Percentiles rank a stretch among this genome's conserved stretches.
Evolutionary conservation across 2,888 invertebrate genomes (phyloP).

Genomic region (Cylloceria caligata): DNA sequence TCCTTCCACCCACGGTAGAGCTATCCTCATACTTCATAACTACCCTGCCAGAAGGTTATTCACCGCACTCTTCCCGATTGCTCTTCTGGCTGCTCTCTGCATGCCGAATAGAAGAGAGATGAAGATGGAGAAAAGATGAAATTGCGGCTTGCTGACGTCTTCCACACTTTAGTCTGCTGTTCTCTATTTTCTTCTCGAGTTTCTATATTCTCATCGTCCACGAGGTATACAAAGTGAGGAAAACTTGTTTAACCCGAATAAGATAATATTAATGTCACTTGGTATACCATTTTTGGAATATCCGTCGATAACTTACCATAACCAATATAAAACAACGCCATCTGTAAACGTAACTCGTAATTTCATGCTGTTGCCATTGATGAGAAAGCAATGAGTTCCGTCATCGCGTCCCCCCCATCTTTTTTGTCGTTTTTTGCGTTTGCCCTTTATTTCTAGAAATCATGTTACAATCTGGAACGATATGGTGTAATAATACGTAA

Average conservation of each 20-base stretch:
- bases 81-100: background rate
- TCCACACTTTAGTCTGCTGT: too few species aligned
- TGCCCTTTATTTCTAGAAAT: background rate
- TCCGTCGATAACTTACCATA: background rate
- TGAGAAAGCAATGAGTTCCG: background rate
- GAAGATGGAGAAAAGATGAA: background rate
- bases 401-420: background rate
- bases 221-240: background rate
- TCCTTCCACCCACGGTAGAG: constrained; percentile 16
- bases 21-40: constrained; percentile 38
- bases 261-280: background rate
- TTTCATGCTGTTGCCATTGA: background rate
- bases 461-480: background rate
- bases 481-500: background rate
- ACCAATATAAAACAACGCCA: background rate
- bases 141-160: constrained; percentile 2
- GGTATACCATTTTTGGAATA: background rate
- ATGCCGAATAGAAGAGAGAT: background rate
- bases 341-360: constrained; percentile 1
- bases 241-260: background rate
- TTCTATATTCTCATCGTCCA: background rate
- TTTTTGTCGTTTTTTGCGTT: constrained; percentile 1
- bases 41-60: constrained; percentile 27
- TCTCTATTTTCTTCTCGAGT: background rate
- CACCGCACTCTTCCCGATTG: constrained; percentile 46